Base-by-base conservation (phyloP, 2,797 vertebrate species). In the Xenopus petersii region DNA sequence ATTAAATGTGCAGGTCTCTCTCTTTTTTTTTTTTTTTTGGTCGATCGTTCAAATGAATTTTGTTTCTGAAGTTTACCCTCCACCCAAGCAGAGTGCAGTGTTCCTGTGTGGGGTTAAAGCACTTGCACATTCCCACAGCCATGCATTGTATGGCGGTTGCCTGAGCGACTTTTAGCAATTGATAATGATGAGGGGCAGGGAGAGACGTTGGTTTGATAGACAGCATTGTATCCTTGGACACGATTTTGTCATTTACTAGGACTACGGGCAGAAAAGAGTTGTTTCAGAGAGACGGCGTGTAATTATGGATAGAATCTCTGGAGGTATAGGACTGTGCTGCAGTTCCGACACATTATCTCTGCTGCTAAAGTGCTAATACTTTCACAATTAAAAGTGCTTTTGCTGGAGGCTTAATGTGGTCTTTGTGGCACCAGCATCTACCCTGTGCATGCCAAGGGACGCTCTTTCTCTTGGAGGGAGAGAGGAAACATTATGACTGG, bases 191-290 rank as follows among this genome's bases (percentile, higher is more conserved):
- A 69, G 61, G 66, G 49, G 66, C 42, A 78, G 60, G 54, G 7
- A 56, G 54, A 59, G 72, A 70, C 59, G 17, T 54, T n/a, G 16
- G 64, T 69, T 64, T 78, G 76, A 78, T 73, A 58, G 71, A 73
- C 71, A 78, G 66, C 76, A 73, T 78, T 74, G 72, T 60, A 77
- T 71, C 56, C 69, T 67, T 15, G 61, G 51, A 71, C 68, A 62
- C 12, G 26, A 65, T 69, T 70, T 63, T 70, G 49, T 49, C 61
- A 59, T 61, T 33, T 78, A 73, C 67, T 73, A 49, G 65, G 70
- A 64, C 70, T 16, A 63, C 60, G 66, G 65, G 75, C 68, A 55
- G 65, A 63, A 60, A 15, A 16, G 65, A 71, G 68, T 71, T 66
- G 51, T 47, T 56, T 77, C 58, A 49, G 59, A 51, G 64, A 60